Base-by-base conservation (phyloP, 2,888 invertebrate genomes). In the Drosophila emarginata region DNA sequence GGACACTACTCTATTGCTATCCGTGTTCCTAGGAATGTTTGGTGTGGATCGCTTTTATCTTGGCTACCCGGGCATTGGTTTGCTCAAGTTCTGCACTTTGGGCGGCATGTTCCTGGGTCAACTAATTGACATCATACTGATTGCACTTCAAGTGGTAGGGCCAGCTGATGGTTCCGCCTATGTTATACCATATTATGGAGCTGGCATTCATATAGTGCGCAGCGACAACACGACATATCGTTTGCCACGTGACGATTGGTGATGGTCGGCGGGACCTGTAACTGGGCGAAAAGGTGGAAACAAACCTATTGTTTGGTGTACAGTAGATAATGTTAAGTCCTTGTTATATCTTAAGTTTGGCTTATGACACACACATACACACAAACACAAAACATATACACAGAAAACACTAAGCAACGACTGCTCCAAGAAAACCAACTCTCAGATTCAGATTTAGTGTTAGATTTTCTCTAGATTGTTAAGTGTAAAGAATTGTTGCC, bases 31-130 rank as follows among this genome's bases (percentile, higher is more conserved):
- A 65, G 99, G 99, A 28, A 98, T 99, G 97, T 97, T 99, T 93
- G 99, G 99, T 15, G 94, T 97, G 23, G 99, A 99, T 91, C 93
- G 99, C 70, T 99, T 99, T 92, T 99, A 99, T 90, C 93, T 99
- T n/a, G 99, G 99, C 28, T 99, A 99, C 91, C 98, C 98, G 61
- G 99, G 98, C 0, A 94, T 99, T 77, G 99, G 99, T 0, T 92
- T 99, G 71, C 94, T 98, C 26, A 99, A 99, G 92, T 94, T 99
- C 74, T 97, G 98, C 90, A 99, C 99, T 0, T 93, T 99, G 63
- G 99, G 99, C 14, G 99, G 99, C 90, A 96, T 99, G 94, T 98
- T 99, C 89, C 93, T 99, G 32, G 97, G 98, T 57, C 99, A 99
- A 92, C 93, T 99, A 32, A 93, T 98, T 71, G 99, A 99, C 92